Evolutionary conservation across 2,113 vertebrate genomes (phyloP).

Genomic region (Embiotoca jacksoni): DNA sequence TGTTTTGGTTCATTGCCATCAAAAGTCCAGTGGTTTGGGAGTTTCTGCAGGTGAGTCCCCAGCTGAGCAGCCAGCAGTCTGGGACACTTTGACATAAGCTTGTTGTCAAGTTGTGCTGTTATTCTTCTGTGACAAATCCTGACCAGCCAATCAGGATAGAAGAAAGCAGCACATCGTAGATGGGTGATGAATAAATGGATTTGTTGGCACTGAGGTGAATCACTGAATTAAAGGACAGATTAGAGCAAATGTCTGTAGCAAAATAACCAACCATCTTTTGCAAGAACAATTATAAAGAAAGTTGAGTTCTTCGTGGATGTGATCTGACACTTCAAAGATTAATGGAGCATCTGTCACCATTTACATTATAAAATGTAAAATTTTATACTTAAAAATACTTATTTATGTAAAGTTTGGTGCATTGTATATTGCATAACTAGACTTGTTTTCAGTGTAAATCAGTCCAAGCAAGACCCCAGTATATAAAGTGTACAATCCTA

Average conservation of each 20-base stretch:
- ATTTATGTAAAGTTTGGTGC: neutral
- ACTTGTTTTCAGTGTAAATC: neutral
- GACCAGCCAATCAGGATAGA: slow-evolving; percentile 84
- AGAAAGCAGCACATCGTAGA: slow-evolving; percentile 46
- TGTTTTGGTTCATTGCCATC: slow-evolving; percentile 2
- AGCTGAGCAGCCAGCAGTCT: slow-evolving; percentile 71
- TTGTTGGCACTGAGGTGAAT: slow-evolving; percentile 7
- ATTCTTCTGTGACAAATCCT: slow-evolving; percentile 76
- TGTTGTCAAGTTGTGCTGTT: slow-evolving; percentile 29
- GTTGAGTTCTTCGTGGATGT: neutral
- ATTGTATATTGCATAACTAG: neutral
- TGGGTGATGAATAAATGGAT: neutral
- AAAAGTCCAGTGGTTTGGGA: neutral
- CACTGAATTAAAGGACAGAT: slow-evolving; percentile 37
- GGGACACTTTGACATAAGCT: slow-evolving; percentile 21
- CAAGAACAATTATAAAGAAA: neutral
- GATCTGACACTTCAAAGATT: neutral
- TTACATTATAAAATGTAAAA: neutral
- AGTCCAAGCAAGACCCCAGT: neutral
- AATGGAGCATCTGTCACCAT: no score
- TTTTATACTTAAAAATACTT: neutral
- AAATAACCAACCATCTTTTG: neutral
- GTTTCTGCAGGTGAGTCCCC: slow-evolving; percentile 26
- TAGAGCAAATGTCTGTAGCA: neutral
- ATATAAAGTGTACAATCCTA: neutral